phyloP scores from a whole-genome alignment of 2,888 invertebrate species.

The Epinotia bilunana region DNA sequence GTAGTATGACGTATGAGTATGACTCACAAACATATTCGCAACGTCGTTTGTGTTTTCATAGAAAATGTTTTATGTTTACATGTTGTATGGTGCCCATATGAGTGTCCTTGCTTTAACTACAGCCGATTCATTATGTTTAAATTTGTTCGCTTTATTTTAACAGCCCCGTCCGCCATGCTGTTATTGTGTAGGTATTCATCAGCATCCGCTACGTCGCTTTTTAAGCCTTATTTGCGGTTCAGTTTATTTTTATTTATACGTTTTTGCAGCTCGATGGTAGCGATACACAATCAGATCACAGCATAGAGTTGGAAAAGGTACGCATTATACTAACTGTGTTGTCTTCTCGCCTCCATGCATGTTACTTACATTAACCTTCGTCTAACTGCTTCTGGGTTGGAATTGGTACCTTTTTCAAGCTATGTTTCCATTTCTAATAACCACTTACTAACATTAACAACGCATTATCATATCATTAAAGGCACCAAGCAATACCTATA shows the following conservation, averaged over 20 bases:
- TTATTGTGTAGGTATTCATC: slow-evolving; percentile 25
- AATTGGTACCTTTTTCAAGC: slow-evolving; percentile 77
- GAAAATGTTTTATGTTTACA: not conserved
- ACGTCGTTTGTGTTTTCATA: not conserved
- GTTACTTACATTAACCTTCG: slow-evolving; percentile 56
- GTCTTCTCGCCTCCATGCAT: slow-evolving; percentile 57
- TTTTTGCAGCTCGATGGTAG: slow-evolving; percentile 85
- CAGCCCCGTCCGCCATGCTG: slow-evolving; percentile 15
- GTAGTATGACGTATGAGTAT: not conserved
- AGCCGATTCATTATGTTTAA: not conserved
- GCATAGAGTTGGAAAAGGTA: slow-evolving; percentile 85
- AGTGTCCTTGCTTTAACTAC: slow-evolving; percentile 14
- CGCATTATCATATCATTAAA: not conserved
- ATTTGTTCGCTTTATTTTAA: slow-evolving; percentile 20
- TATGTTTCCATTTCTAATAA: slow-evolving; percentile 54
- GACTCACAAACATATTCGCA: not conserved
- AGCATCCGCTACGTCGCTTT: slow-evolving; percentile 19
- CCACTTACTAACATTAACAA: slow-evolving; percentile 29
- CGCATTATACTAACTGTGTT: slow-evolving; percentile 78
- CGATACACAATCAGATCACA: slow-evolving; percentile 81
- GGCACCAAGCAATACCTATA: slow-evolving; percentile 3
- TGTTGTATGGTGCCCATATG: not conserved
- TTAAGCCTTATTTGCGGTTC: slow-evolving; percentile 58
- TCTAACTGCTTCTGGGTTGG: slow-evolving; percentile 50
- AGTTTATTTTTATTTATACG: slow-evolving; percentile 74